Conservation (phyloP, 2,888 invertebrate genomes). For the Archaeoteleia sp. region DNA sequence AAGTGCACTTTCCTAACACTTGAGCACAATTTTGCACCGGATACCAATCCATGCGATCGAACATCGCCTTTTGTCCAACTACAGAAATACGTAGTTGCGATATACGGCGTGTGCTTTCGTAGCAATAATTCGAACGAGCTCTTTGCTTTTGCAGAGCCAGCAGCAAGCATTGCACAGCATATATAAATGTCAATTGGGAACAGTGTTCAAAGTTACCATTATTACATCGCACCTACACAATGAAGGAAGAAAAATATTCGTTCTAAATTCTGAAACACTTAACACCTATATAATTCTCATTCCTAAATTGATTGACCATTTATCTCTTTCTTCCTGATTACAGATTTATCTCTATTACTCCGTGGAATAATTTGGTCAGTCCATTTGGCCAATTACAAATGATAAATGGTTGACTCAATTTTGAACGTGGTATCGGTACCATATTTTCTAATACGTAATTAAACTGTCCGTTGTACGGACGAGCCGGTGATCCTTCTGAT, state of each 20-base stretch:
- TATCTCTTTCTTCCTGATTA: no score
- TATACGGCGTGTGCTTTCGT: constrained; percentile 17
- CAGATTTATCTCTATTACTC: no score
- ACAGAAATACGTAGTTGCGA: constrained; percentile 5
- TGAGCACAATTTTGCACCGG: neutral
- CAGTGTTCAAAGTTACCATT: constrained; percentile 1
- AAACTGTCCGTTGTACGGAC: constrained; percentile 1
- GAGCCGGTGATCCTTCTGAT: constrained; percentile 3
- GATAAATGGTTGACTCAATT: neutral
- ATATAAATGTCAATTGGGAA: constrained; percentile 7
- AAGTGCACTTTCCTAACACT: no score
- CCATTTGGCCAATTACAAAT: neutral
- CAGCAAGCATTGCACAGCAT: constrained; percentile 9
- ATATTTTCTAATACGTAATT: constrained; percentile 1
- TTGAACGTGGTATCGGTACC: neutral
- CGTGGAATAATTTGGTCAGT: no score
- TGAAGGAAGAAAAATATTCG: no score
- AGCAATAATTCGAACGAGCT: constrained; percentile 47
- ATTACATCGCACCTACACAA: no score
- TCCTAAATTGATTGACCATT: no score
- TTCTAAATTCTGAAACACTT: no score
- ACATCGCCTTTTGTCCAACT: constrained; percentile 6
- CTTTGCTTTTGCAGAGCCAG: constrained; percentile 25
- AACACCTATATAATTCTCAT: no score
- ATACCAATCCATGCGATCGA: neutral